Evolutionary conservation across 64 coral and sea anemone species (phyloP), one percentile per base, ranked within the genome.

Genomic region (Astreopora myriophthalma): DNA sequence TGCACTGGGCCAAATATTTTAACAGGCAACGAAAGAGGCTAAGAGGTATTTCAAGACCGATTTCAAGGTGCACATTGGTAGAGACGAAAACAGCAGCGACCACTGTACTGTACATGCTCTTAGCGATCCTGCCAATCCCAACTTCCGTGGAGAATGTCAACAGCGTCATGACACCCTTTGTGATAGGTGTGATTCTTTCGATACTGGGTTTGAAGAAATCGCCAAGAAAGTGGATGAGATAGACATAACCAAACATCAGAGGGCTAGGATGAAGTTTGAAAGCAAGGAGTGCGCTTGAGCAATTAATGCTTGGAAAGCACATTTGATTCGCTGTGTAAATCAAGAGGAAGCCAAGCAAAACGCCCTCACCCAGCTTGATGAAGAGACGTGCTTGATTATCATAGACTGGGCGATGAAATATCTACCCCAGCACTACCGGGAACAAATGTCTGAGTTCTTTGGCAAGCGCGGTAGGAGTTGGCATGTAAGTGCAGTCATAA

Each of bases 391-490:
- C 39, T 42, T 42, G 39, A 42, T 42, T 42, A 42, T 44, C 40
- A 44, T 44, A 44, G 40, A 44, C 40, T 44, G 40, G 40, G 40
- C 40, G 40, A 44, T 44, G 39, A 42, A 42, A 42, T 42, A 51
- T 46, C 66, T 89, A 36, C 76, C 85, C 42, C 75, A 94, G 52
- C 93, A 87, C 76, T 89, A 89, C 64, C 38, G 77, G 20, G 48
- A 94, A 61, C 92, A 78, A 33, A 89, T 94, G 64, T 83, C 62
- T 89, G 75, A 81, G 32, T 94, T 94, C 9, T 94, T 74, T 83
- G 92, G 86, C 68, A 94, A 94, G 76, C 46, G 93, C 29, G 87
- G 87, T 14, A 52, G 76, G 72, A 94, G 92, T 46, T 93, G 85
- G 91, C 91, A 93, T 48, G 58, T 93, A 76, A 93, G 91, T 33